These are phyloP conservation scores for Hartigia nigra DNA, from an alignment of 2,888 invertebrate genomes.

Conservation along the genomic window DNA sequence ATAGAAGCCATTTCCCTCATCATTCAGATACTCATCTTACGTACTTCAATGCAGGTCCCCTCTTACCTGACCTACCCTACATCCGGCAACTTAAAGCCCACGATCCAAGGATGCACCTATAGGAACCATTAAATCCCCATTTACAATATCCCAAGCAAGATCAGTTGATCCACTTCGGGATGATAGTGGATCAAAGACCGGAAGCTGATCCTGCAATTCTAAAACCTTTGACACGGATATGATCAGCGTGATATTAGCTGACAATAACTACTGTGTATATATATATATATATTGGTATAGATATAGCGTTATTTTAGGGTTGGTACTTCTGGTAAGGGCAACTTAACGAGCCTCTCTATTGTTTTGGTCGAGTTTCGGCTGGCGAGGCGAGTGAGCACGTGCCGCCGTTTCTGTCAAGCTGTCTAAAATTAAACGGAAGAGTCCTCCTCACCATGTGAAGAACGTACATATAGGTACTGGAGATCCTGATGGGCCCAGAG, in stretches of 20 bases:
- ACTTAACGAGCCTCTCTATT: neutral
- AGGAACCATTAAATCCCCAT: neutral
- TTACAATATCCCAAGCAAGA: neutral
- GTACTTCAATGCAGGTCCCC: neutral
- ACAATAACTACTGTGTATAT: neutral
- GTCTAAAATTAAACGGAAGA: constrained; percentile 51
- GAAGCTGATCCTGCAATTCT: neutral
- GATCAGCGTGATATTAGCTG: neutral
- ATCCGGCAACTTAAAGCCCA: neutral
- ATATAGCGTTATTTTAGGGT: neutral
- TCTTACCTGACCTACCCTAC: neutral
- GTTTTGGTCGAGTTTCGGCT: constrained; percentile 16
- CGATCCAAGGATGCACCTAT: neutral
- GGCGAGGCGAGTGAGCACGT: constrained; percentile 41
- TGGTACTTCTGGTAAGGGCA: neutral
- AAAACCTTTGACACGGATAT: neutral
- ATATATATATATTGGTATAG: neutral
- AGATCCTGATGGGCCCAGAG: neutral
- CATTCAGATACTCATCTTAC: neutral
- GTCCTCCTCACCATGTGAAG: neutral
- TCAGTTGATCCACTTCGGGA: neutral
- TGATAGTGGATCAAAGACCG: neutral
- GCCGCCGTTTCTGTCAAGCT: constrained; percentile 41
- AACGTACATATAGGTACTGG: neutral
- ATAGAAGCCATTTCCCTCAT: neutral